phyloP scores from a whole-genome alignment of 2,888 invertebrate species.

The Crioceris asparagi region DNA sequence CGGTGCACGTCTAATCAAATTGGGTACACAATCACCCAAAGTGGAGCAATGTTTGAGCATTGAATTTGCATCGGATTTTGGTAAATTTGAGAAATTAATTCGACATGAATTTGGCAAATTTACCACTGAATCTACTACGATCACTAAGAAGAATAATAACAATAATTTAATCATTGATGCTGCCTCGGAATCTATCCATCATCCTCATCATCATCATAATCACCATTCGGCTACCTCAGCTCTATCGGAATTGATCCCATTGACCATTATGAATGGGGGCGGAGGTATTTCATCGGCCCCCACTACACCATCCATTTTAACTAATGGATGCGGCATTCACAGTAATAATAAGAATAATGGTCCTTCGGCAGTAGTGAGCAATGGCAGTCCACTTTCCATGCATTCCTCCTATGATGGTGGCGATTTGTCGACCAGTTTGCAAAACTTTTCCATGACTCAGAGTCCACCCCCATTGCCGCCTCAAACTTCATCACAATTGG shows the following conservation, averaged over 20 bases:
- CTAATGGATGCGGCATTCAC: conserved; percentile 33
- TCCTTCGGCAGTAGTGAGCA: conserved; percentile 42
- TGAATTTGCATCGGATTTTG: conserved; percentile 71
- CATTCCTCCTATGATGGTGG: conserved; percentile 73
- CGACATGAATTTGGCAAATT: conserved; percentile 59
- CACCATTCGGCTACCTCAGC: conserved; percentile 41
- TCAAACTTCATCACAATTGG: conserved; percentile 30
- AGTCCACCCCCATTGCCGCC: conserved; percentile 28
- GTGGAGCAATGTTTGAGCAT: conserved; percentile 68
- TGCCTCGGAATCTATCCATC: no score
- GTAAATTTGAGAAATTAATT: conserved; percentile 57
- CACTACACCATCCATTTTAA: conserved; percentile 18
- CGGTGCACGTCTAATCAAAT: conserved; percentile 61
- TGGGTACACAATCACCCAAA: conserved; percentile 74
- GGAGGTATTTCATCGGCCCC: conserved; percentile 17
- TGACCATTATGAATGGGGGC: conserved; percentile 23
- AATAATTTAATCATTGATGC: no score
- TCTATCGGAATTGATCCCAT: conserved; percentile 35
- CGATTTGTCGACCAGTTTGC: conserved; percentile 35
- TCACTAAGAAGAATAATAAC: conserved; percentile 33
- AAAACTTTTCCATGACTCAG: conserved; percentile 29
- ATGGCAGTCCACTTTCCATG: conserved; percentile 61
- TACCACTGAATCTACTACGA: conserved; percentile 45
- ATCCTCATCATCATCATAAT: no score
- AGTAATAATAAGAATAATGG: no score